Percentiles rank a stretch among this genome's conserved stretches.
Conservation (phyloP, 2,797 vertebrate genomes). For the Chaenodraco wilsoni region DNA sequence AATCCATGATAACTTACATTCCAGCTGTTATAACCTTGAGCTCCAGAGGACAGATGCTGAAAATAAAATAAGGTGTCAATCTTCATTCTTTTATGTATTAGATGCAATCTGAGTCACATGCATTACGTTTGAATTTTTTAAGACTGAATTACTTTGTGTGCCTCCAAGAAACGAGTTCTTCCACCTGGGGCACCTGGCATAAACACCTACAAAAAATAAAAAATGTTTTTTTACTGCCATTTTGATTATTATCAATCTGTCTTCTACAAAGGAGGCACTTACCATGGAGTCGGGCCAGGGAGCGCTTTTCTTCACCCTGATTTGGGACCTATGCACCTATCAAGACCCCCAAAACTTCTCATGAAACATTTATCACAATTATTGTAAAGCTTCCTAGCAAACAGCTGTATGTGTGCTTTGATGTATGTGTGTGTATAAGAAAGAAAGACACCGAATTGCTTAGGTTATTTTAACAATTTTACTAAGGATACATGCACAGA, state of each 20-base stretch:
- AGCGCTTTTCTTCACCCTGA: conserved; percentile 75
- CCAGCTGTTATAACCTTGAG: conserved; percentile 67
- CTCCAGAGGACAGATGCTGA: conserved; percentile 77
- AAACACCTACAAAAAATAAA: conserved; percentile 67
- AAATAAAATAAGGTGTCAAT: conserved; percentile 46
- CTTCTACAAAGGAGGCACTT: conserved; percentile 45
- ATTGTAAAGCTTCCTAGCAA: neutral
- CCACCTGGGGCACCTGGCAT: conserved; percentile 79
- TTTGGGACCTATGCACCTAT: conserved; percentile 56
- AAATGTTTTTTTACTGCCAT: neutral
- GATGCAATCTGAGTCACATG: conserved; percentile 1
- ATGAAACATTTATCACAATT: conserved; percentile 7
- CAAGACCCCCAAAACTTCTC: conserved; percentile 34
- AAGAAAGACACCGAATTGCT: conserved; percentile 70
- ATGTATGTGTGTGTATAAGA: conserved; percentile 11
- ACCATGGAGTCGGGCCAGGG: conserved; percentile 69
- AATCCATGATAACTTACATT: conserved; percentile 72
- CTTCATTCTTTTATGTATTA: conserved; percentile 15
- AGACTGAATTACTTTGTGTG: conserved; percentile 60
- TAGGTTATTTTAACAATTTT: conserved; percentile 67
- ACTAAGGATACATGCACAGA: conserved; percentile 78
- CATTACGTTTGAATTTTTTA: conserved; percentile 9
- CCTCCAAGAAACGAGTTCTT: conserved; percentile 59
- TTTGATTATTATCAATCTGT: neutral
- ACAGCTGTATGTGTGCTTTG: neutral